Evolutionary conservation across 2,797 vertebrate genomes (phyloP), one percentile per base, ranked within the genome.

Genomic region (Masticophis lateralis): DNA sequence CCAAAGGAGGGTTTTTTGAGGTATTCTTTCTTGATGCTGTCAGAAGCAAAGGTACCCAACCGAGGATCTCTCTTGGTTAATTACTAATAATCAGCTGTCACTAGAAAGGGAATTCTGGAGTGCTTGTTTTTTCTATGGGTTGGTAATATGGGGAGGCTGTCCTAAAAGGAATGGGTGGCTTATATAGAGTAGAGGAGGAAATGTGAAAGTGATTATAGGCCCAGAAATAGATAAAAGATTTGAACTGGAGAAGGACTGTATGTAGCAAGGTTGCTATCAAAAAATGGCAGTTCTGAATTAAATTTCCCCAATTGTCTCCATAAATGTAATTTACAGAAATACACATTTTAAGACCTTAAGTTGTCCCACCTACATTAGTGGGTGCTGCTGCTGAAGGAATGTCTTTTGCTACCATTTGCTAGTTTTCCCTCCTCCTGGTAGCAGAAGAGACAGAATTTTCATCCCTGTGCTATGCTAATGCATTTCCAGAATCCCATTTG

Each of bases 1-100:
- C 99, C 93, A 98, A 98, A 98, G 98, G 98, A 90, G 99, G 99
- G 91, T 98, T 97, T 95, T 98, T 99, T 92, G 98, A 99, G 98
- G 99, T 99, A 98, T 32, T 18, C 0, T 87, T 28, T 91, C 4
- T 92, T 51, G 18, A 5, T 61, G 22, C 63, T 13, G 0, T 59
- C 63, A 91, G 47, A 92, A 94, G 86, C 91, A 93, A 87, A 95
- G 83, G 28, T 47, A 88, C 3, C 18, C 43, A 92, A 74, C 43
- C 55, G 20, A 88, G 87, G 32, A 91, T 47, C 55, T 91, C 87
- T 83, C 90, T 89, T 57, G 32, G 57, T 89, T 63, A 66, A 63
- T 93, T 89, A 55, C 55, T 91, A 89, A 89, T 37, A 60, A 93
- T 90, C 6, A 94, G 16, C 32, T 83, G 56, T 90, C 37, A 87